Percentiles rank a stretch among this genome's conserved stretches.
These are phyloP conservation scores for Corythoichthys haematopterus DNA, from an alignment of 2,113 vertebrate genomes.

Conservation along the genomic window DNA sequence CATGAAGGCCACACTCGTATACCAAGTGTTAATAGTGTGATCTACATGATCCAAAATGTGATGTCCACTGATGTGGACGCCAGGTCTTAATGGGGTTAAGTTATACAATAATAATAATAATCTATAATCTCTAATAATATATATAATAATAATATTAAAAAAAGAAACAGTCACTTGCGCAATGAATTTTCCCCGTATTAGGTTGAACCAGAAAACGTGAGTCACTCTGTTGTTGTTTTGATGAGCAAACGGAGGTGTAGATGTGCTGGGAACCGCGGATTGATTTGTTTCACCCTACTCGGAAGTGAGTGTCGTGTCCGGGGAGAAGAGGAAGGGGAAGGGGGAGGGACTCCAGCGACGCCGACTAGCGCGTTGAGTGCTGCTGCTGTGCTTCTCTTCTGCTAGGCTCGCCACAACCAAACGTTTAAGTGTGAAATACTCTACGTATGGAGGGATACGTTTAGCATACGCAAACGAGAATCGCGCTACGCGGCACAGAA, in stretches of 20 bases:
- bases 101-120: no score
- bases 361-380: constrained; percentile 1
- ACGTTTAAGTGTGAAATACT: constrained; percentile 3
- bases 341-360: constrained; percentile 80
- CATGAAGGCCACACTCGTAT: no score
- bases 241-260: constrained; percentile 14
- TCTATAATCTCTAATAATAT: no score
- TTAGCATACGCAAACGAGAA: background rate
- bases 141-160: no score
- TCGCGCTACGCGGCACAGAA: background rate
- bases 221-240: constrained; percentile 10
- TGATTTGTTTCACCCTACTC: constrained; percentile 97
- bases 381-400: constrained; percentile 21
- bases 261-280: constrained; percentile 74
- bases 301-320: constrained; percentile 87
- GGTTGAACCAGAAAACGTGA: background rate
- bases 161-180: no score
- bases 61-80: no score
- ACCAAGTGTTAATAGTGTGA: no score
- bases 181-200: no score
- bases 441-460: background rate
- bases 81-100: no score
- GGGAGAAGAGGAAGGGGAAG: constrained; percentile 71
- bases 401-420: constrained; percentile 26
- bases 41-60: no score